These are phyloP conservation scores for Cephus pygmeus DNA, from an alignment of 2,888 invertebrate species.

Conservation along the genomic window DNA sequence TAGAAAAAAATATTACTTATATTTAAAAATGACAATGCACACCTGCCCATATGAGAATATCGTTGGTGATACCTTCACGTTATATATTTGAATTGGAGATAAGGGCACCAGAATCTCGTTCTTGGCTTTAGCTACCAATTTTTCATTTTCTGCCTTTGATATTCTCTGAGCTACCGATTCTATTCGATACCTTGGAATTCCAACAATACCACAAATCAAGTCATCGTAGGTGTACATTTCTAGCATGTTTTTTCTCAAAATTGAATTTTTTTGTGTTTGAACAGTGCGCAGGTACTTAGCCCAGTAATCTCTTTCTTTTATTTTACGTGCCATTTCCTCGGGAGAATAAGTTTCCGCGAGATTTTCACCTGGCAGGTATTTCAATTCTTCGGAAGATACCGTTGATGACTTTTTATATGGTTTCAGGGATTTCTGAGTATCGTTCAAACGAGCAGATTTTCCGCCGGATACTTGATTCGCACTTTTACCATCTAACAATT, in stretches of 20 bases:
- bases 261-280: background rate
- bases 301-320: conserved; percentile 26
- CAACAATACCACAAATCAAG: background rate
- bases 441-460: conserved; percentile 63
- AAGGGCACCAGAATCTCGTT: conserved; percentile 52
- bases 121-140: conserved; percentile 14
- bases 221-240: background rate
- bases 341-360: conserved; percentile 10
- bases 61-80: conserved; percentile 60
- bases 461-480: conserved; percentile 30
- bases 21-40: conserved; percentile 8
- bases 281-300: conserved; percentile 24
- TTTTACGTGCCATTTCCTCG: conserved; percentile 15
- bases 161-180: conserved; percentile 7
- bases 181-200: conserved; percentile 23
- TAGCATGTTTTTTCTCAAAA: background rate
- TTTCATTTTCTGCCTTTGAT: background rate
- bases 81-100: conserved; percentile 62
- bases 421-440: conserved; percentile 48
- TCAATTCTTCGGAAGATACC: background rate
- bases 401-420: conserved; percentile 44
- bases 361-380: conserved; percentile 14
- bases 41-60: conserved; percentile 55
- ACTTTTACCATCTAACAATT: background rate
- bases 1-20: background rate